Evolutionary conservation across 2,113 vertebrate genomes (phyloP).

Genomic region (Vidua macroura): DNA sequence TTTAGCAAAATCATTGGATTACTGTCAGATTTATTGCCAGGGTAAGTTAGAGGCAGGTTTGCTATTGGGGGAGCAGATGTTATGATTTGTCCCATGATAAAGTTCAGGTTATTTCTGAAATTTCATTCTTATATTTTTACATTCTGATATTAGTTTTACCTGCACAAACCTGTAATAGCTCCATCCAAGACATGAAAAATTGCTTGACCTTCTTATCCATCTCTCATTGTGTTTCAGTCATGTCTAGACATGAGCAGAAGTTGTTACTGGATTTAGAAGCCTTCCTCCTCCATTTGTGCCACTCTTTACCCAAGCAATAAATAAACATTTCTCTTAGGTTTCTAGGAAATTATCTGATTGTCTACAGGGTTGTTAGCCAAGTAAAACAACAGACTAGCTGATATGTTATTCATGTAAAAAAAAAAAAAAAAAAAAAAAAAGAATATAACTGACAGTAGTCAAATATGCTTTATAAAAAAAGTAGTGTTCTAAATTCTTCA

Average conservation of each 20-base stretch:
- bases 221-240: background rate
- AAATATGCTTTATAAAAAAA: background rate
- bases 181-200: background rate
- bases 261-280: background rate
- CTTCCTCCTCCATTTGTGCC: background rate
- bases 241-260: background rate
- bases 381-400: background rate
- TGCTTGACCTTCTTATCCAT: background rate
- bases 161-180: background rate
- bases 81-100: background rate
- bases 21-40: background rate
- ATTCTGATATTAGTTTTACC: background rate
- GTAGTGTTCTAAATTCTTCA: background rate
- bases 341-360: background rate
- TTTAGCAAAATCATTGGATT: background rate
- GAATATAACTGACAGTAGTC: background rate
- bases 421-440: background rate
- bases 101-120: background rate
- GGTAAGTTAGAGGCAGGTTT: background rate
- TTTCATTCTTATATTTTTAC: background rate
- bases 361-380: background rate
- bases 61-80: background rate
- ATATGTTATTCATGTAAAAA: background rate
- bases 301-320: background rate
- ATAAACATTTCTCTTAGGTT: background rate